These are phyloP conservation scores for Aphelenchoides avenae DNA, from an alignment of 1,140 invertebrate genomes.

Conservation along the genomic window DNA sequence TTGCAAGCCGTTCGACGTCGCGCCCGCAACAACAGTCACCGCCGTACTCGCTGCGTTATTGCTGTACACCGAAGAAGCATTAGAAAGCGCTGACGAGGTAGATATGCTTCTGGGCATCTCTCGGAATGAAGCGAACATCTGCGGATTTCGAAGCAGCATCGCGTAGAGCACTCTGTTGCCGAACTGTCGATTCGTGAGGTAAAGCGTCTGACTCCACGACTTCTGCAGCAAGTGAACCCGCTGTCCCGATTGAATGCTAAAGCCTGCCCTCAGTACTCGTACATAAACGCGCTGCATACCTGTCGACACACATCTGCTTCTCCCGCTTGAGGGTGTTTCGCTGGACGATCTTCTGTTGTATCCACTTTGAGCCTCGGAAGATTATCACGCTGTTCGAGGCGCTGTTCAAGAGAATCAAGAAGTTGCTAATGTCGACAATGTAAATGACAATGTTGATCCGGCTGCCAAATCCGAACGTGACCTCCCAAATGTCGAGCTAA, in stretches of 20 bases:
- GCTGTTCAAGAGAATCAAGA: slow-evolving; percentile 44
- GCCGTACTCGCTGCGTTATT: slow-evolving; percentile 5
- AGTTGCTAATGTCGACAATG: slow-evolving; percentile 39
- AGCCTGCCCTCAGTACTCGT: background rate
- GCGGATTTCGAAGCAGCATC: slow-evolving; percentile 31
- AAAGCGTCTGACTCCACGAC: slow-evolving; percentile 26
- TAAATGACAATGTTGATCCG: slow-evolving; percentile 26
- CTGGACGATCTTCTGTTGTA: slow-evolving; percentile 31
- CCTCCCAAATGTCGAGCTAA: slow-evolving; percentile 47
- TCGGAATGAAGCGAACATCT: slow-evolving; percentile 28
- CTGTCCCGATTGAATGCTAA: slow-evolving; percentile 20
- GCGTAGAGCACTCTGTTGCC: slow-evolving; percentile 33
- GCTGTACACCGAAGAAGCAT: too few relatives aligned
- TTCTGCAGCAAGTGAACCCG: slow-evolving; percentile 23
- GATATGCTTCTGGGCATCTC: slow-evolving; percentile 11
- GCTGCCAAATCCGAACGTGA: slow-evolving; percentile 28
- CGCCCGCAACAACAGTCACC: background rate
- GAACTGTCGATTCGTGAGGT: slow-evolving; percentile 26
- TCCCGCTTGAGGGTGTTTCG: slow-evolving; percentile 33
- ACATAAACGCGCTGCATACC: slow-evolving; percentile 10
- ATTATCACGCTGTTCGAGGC: slow-evolving; percentile 55
- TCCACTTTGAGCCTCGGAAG: slow-evolving; percentile 30
- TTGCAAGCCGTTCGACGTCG: background rate
- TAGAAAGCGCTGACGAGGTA: too few relatives aligned
- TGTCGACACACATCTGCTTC: slow-evolving; percentile 31